These are phyloP conservation scores for Tympanoctomys barrerae DNA, from an alignment of 2,797 vertebrate genomes.

Conservation along the genomic window DNA sequence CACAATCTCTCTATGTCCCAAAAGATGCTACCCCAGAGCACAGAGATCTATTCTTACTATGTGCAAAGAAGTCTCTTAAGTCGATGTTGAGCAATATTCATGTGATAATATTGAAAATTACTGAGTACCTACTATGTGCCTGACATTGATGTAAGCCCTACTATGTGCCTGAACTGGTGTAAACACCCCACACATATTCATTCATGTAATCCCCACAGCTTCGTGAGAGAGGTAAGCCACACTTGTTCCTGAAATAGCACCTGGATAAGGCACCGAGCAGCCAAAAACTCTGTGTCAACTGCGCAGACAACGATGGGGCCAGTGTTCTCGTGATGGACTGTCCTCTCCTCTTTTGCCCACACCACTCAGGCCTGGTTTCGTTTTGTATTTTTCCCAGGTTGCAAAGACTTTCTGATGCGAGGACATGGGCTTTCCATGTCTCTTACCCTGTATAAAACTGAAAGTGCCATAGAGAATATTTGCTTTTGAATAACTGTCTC, in stretches of 20 bases:
- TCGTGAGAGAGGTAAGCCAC: not conserved
- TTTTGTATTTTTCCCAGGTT: not conserved
- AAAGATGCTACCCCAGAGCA: not conserved
- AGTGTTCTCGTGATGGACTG: not conserved
- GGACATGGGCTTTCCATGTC: not conserved
- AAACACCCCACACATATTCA: not conserved
- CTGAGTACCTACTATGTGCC: not conserved
- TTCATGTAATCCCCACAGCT: not conserved
- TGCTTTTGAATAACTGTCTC: not conserved
- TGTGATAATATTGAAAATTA: not conserved
- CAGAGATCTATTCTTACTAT: not conserved
- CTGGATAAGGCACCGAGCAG: not conserved
- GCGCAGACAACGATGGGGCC: not conserved
- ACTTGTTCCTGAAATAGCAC: not conserved
- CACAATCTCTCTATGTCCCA: not conserved
- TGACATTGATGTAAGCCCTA: not conserved
- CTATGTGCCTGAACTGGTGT: not conserved
- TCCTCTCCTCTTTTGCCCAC: not conserved
- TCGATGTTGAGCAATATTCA: not conserved
- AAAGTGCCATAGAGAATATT: not conserved
- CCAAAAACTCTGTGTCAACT: not conserved
- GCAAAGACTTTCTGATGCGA: not conserved
- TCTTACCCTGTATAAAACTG: not conserved
- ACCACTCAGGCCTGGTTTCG: not conserved
- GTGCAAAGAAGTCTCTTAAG: not conserved